Evolutionary conservation across 2,797 vertebrate species (phyloP).

Genomic region (Alfaro cultratus): DNA sequence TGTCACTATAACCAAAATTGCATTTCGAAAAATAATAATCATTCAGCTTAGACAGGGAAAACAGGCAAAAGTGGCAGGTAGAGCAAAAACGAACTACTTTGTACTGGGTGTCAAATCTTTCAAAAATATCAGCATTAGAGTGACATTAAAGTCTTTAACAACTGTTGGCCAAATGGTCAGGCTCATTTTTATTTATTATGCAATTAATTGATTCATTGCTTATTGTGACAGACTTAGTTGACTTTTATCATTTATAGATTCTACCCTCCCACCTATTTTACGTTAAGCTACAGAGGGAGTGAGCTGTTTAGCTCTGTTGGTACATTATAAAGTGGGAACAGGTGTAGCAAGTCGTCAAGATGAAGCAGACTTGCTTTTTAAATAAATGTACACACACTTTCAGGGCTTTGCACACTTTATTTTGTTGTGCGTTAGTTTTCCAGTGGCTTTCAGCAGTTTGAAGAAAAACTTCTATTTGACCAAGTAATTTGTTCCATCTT

Average conservation of each 20-base stretch:
- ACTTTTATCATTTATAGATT: constrained; percentile 35
- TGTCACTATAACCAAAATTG: too few species aligned
- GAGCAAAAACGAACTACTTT: too few species aligned
- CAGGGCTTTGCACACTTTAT: constrained; percentile 8
- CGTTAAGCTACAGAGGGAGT: constrained; percentile 61
- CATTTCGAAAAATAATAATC: too few species aligned
- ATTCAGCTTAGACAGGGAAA: too few species aligned
- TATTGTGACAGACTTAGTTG: too few species aligned
- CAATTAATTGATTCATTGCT: too few species aligned
- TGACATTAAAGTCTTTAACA: too few species aligned
- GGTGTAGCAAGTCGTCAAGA: constrained; percentile 60
- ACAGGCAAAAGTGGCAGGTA: too few species aligned
- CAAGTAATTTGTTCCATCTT: constrained; percentile 2
- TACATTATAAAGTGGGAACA: constrained; percentile 75
- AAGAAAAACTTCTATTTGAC: constrained; percentile 3
- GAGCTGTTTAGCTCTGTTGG: constrained; percentile 63
- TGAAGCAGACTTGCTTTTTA: constrained; percentile 44
- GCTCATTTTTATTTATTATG: too few species aligned
- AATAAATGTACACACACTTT: neutral
- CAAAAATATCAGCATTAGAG: too few species aligned
- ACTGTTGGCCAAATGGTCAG: too few species aligned
- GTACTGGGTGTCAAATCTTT: too few species aligned
- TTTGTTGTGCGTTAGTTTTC: constrained; percentile 19
- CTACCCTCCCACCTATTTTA: constrained; percentile 46
- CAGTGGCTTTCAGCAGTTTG: constrained; percentile 18